These are phyloP conservation scores for Samia ricini DNA, from an alignment of 1,140 invertebrate species.

Conservation along the genomic window DNA sequence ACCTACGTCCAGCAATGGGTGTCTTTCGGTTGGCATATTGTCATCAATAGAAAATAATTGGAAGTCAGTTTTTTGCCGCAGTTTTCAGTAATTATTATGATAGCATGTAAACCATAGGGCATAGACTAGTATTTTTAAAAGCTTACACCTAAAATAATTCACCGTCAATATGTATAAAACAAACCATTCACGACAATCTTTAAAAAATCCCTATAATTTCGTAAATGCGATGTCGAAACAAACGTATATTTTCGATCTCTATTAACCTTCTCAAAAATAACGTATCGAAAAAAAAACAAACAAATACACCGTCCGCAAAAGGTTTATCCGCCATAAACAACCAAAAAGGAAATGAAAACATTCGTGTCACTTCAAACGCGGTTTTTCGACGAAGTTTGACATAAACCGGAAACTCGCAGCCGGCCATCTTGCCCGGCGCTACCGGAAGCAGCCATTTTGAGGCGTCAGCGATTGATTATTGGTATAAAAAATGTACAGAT, in stretches of 20 bases:
- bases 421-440: slow-evolving; percentile 55
- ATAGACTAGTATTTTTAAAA: too few species aligned
- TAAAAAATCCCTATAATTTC: too few species aligned
- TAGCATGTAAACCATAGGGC: too few species aligned
- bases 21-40: too few species aligned
- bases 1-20: too few species aligned
- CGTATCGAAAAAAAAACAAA: neutral
- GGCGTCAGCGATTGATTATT: slow-evolving; percentile 56
- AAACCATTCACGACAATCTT: too few species aligned
- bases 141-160: too few species aligned
- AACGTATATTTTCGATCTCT: neutral
- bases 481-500: slow-evolving; percentile 36
- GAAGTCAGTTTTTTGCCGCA: too few species aligned
- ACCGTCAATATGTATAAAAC: too few species aligned
- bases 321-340: neutral
- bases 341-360: neutral
- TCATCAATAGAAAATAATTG: too few species aligned
- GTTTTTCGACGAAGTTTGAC: slow-evolving; percentile 52
- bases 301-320: neutral
- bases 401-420: slow-evolving; percentile 43
- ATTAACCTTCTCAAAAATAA: neutral
- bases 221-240: too few species aligned
- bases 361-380: slow-evolving; percentile 39
- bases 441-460: slow-evolving; percentile 65
- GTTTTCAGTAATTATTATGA: too few species aligned